Evolutionary conservation across 2,888 invertebrate species (phyloP), one percentile per base, ranked within the genome.

Genomic region (Hedya salicella): DNA sequence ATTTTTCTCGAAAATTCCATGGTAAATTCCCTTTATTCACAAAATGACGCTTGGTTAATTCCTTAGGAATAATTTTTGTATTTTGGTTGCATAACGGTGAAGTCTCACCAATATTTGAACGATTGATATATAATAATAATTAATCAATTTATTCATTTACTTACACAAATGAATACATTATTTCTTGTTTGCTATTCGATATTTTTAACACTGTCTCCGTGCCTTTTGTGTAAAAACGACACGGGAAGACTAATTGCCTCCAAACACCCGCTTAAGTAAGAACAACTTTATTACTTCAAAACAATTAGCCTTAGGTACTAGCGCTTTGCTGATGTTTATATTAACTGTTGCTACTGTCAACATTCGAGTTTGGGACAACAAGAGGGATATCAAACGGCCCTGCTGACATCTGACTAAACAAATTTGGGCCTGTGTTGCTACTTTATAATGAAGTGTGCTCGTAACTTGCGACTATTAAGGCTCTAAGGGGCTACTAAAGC

Each of bases 391-490:
- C 59, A 69, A 70, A 74, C 61, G 64, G 67, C 64, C 57, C 30
- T 62, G 50, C 57, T 50, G 68, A 69, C 68, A 70, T 69, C 59
- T 61, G 62, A 65, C 65, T 68, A 69, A 69, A 70, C 63, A 66
- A 70, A 69, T 73, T 70, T 32, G 56, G 62, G 59, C 65, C 57
- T 67, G 57, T 62, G 61, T 62, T 64, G 52, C 61, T 67, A 69
- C 73, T 74, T 75, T 68, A 73, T 78, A 77, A 79, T 76, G 70
- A 78, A 79, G 72, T 73, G 74, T 70, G 69, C 67, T 73, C 71
- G 74, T 76, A 73, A 73, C 67, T 70, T 59, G 59, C 65, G 71
- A 73, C 73, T 76, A 69, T 65, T 39, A 54, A 32, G 62, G 42
- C 21, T 36, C 25, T 14, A 50, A 40, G 53, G 25, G 50, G 40